Evolutionary conservation across 2,797 vertebrate species (phyloP), one percentile per base, ranked within the genome.

Genomic region (Chromis chromis): DNA sequence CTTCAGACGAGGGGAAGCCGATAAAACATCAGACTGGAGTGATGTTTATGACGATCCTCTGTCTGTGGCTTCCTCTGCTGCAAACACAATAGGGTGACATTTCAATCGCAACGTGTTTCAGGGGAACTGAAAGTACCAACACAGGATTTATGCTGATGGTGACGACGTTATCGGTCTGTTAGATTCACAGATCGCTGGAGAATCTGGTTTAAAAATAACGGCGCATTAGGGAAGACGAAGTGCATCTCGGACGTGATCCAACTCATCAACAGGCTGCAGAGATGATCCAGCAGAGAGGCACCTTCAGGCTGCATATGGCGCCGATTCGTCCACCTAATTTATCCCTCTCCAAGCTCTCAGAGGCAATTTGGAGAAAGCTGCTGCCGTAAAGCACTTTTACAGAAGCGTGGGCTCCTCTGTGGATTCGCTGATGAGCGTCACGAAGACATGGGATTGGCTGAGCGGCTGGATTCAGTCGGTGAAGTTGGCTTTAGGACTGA

Each of bases 261-360:
- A n/a, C 40, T 58, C 12, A 66, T 70, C 65, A 73, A 59, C 57
- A 63, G 60, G 64, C 56, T 10, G 44, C 48, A 60, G 52, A 40
- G 53, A 31, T 1, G 11, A 81, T 55, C 55, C 39, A 55, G 48
- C 67, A 46, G 36, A 1, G 21, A 62, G 10, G 48, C 49, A 25
- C 56, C 63, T 64, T 75, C 57, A 65, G 64, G 57, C 28, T 58
- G 72, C 46, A 25, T n/a, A 59, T 58, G 46, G 10, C 61, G 70
- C 69, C 28, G 67, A 53, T 86, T 78, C 85, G 74, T 81, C 70
- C 71, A 61, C 49, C 31, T 81, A 42, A 86, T 87, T 68, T 67
- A 60, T 74, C 68, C 69, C 63, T 56, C 31, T 48, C 42, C 42
- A 57, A 54, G 65, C 60, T 65, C 48, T 55, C 22, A 1, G 48